Conservation (phyloP, 2,888 invertebrate genomes). For the Oscheius sp. region DNA sequence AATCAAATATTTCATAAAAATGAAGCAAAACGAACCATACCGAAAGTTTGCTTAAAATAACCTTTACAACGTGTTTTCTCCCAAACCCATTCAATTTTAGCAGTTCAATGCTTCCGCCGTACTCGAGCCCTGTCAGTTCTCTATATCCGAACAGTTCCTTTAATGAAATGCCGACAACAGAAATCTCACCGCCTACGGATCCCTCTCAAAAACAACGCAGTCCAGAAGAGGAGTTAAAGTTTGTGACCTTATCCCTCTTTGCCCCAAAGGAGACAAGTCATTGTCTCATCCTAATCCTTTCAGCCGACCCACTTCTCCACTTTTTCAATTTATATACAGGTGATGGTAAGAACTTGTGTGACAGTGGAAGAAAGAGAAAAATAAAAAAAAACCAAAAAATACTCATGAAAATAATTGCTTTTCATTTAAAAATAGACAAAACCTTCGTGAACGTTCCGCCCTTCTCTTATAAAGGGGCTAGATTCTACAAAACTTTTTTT, state of each 20-base stretch:
- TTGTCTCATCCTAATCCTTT: not conserved
- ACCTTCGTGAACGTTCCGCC: too few relatives aligned
- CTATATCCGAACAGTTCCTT: not conserved
- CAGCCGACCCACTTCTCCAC: not conserved
- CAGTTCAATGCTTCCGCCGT: not conserved
- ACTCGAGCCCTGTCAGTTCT: conserved; percentile 8
- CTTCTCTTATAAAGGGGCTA: too few relatives aligned
- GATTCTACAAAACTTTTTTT: too few relatives aligned
- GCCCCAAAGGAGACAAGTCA: not conserved
- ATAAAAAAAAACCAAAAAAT: too few relatives aligned
- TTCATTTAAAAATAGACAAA: too few relatives aligned
- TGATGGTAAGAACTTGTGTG: conserved; percentile 7
- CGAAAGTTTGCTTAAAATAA: not conserved
- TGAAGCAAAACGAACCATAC: not conserved
- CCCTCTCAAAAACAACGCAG: conserved; percentile 10
- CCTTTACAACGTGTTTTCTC: too few relatives aligned
- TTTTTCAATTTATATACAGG: too few relatives aligned
- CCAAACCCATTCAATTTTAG: too few relatives aligned
- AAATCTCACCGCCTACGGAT: conserved; percentile 15
- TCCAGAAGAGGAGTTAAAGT: conserved; percentile 5
- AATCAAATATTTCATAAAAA: not conserved
- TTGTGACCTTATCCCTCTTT: not conserved
- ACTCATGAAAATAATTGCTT: too few relatives aligned
- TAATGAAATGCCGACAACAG: not conserved
- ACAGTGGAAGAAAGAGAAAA: too few relatives aligned